These are phyloP conservation scores for Psittacula derbiana DNA, from an alignment of 2,797 vertebrate genomes.

Conservation along the genomic window DNA sequence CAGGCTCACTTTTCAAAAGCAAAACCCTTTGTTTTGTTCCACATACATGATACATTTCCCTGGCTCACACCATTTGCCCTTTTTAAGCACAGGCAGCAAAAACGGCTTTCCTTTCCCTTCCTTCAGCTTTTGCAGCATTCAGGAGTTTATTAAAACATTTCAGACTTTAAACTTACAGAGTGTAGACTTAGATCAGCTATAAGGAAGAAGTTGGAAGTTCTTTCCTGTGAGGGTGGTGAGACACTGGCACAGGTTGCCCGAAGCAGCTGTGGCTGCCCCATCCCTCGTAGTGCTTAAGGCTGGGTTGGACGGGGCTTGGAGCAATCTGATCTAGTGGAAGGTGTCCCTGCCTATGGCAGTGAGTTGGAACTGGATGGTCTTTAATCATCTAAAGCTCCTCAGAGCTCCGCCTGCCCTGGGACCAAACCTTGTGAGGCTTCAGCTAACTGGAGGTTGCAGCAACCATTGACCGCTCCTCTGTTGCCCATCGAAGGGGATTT, in stretches of 20 bases:
- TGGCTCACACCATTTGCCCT: not conserved
- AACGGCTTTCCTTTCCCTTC: not conserved
- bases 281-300: not conserved
- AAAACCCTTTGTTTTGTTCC: not conserved
- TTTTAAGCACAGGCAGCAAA: not conserved
- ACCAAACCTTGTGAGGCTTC: not conserved
- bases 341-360: not conserved
- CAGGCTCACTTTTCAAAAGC: not conserved
- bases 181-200: not conserved
- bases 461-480: not conserved
- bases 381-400: not conserved
- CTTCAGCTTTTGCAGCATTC: not conserved
- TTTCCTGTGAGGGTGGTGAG: not conserved
- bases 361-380: not conserved
- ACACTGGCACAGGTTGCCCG: not conserved
- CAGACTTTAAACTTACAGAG: not conserved
- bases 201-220: not conserved
- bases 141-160: not conserved
- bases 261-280: not conserved
- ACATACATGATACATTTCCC: not conserved
- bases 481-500: not conserved
- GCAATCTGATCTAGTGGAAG: not conserved
- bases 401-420: not conserved
- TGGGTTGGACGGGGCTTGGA: not conserved
- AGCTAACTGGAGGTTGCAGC: not conserved